phyloP scores from a whole-genome alignment of 2,888 invertebrate genomes.

The Athalia cordata region DNA sequence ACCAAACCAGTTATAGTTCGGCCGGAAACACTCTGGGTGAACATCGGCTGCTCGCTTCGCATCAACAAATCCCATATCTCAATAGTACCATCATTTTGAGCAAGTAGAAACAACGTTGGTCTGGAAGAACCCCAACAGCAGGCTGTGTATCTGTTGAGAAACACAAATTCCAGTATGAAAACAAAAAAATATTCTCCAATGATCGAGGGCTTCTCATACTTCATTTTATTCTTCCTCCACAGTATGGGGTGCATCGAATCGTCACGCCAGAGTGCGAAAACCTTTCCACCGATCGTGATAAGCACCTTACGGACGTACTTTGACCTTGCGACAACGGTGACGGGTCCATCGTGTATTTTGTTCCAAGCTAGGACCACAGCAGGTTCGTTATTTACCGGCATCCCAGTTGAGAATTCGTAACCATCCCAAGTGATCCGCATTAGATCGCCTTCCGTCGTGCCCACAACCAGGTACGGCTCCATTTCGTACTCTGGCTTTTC shows the following conservation, averaged over 20 bases:
- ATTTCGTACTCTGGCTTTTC: conserved; percentile 57
- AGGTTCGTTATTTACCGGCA: conserved; percentile 78
- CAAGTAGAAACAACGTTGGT: conserved; percentile 83
- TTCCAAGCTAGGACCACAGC: conserved; percentile 74
- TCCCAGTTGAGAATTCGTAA: conserved; percentile 79
- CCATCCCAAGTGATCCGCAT: conserved; percentile 80
- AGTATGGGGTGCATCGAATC: conserved; percentile 79
- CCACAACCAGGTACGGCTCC: conserved; percentile 58
- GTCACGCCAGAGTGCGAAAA: conserved; percentile 85
- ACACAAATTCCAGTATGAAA: neutral
- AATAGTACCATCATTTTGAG: conserved; percentile 83
- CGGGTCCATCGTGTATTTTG: conserved; percentile 83
- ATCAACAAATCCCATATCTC: conserved; percentile 89
- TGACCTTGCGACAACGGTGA: conserved; percentile 78
- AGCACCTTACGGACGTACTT: conserved; percentile 79
- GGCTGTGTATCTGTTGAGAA: conserved; percentile 76
- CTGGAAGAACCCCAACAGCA: conserved; percentile 86
- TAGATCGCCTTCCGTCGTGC: conserved; percentile 71
- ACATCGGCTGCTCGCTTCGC: conserved; percentile 81
- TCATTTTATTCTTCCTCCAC: conserved; percentile 79
- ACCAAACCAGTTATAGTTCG: conserved; percentile 80
- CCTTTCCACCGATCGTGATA: conserved; percentile 84
- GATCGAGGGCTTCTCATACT: conserved; percentile 51
- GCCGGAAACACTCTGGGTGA: conserved; percentile 81
- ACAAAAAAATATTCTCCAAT: neutral